Conservation (phyloP, 2,888 invertebrate genomes). For the Eupeodes luniger region DNA sequence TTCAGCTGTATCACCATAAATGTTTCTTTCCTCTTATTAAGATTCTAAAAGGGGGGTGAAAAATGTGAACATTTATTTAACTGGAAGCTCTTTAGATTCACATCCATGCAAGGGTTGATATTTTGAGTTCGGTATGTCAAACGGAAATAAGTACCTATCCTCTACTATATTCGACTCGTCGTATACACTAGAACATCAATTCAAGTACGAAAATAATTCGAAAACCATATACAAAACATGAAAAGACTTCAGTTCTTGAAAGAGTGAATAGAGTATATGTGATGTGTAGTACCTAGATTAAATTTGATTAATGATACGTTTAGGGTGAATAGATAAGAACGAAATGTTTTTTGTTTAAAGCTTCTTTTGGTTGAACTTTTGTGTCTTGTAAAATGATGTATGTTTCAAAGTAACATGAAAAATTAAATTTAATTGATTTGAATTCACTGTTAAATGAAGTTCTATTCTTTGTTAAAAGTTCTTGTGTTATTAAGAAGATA, state of each 20-base stretch:
- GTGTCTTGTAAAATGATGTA: too few relatives aligned
- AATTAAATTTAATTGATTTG: too few relatives aligned
- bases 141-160: not conserved
- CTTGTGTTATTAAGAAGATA: too few relatives aligned
- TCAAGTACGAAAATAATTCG: not conserved
- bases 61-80: constrained; percentile 52
- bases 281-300: not conserved
- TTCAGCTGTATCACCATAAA: not conserved
- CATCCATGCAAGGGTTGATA: not conserved
- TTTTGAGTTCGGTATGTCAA: not conserved
- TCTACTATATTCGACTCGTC: not conserved
- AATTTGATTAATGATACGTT: constrained; percentile 8
- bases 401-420: too few relatives aligned
- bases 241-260: not conserved
- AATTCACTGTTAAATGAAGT: too few relatives aligned
- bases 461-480: too few relatives aligned
- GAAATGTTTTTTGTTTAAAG: not conserved
- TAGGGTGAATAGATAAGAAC: not conserved
- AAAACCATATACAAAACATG: not conserved
- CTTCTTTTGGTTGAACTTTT: not conserved
- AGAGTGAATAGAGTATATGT: too few relatives aligned
- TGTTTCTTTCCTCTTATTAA: constrained; percentile 21
- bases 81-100: constrained; percentile 20
- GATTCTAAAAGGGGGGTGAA: constrained; percentile 22
- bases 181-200: not conserved